phyloP scores from a whole-genome alignment of 2,113 vertebrate genomes.

The Carlito syrichta region DNA sequence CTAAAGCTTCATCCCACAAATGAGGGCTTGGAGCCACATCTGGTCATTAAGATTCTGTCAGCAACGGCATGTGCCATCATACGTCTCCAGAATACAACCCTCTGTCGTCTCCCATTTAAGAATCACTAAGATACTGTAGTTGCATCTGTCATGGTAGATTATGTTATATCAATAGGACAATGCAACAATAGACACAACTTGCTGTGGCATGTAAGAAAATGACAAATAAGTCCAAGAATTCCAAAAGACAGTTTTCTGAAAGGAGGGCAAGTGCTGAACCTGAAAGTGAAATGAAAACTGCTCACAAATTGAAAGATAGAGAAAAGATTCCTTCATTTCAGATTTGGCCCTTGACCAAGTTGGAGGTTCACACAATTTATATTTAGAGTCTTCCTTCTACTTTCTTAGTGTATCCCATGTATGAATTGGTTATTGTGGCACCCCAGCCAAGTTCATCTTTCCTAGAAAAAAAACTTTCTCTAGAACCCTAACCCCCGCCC shows the following conservation, averaged over 20 bases:
- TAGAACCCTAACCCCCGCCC: background rate
- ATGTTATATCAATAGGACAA: constrained; percentile 47
- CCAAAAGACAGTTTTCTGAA: constrained; percentile 78
- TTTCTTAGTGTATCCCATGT: background rate
- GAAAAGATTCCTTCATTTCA: constrained; percentile 65
- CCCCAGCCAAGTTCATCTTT: background rate
- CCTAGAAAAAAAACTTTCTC: background rate
- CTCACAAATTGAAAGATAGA: constrained; percentile 73
- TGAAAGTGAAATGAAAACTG: constrained; percentile 69
- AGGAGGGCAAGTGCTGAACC: constrained; percentile 68
- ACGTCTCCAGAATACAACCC: constrained; percentile 20
- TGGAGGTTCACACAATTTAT: background rate
- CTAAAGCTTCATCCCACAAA: constrained; percentile 24
- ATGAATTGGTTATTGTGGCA: background rate
- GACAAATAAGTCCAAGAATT: constrained; percentile 79
- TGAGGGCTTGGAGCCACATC: background rate
- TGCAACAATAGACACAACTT: constrained; percentile 64
- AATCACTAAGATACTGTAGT: constrained; percentile 70
- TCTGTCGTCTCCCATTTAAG: constrained; percentile 55
- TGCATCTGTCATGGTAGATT: constrained; percentile 76
- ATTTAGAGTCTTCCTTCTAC: background rate
- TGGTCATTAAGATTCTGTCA: constrained; percentile 54
- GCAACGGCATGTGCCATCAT: background rate
- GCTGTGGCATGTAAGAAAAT: constrained; percentile 75
- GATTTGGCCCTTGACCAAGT: constrained; percentile 38